A percentile compares a stretch with the other conserved stretches of the same genome.
These are phyloP conservation scores for Tachyglossus aculeatus DNA, from an alignment of 2,797 vertebrate species.

Conservation along the genomic window DNA sequence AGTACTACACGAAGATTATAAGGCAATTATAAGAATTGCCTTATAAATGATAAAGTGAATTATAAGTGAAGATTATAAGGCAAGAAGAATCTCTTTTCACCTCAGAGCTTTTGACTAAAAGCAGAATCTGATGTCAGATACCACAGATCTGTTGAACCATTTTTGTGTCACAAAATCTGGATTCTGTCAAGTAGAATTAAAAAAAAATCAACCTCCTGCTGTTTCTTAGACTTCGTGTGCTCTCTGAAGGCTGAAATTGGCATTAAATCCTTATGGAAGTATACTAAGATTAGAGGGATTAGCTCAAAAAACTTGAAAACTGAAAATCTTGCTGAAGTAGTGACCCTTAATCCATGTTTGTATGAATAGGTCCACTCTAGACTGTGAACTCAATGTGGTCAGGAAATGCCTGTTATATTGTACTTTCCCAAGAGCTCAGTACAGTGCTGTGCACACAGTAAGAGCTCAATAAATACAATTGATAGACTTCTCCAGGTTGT, in stretches of 20 bases:
- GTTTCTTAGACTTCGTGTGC: slow-evolving; percentile 43
- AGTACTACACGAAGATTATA: too few species aligned
- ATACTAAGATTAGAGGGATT: slow-evolving; percentile 42
- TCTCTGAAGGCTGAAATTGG: slow-evolving; percentile 29
- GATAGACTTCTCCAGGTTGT: too few species aligned
- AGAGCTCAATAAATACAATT: too few species aligned
- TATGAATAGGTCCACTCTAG: slow-evolving; percentile 1
- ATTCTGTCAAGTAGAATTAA: slow-evolving; percentile 33
- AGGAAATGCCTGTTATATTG: too few species aligned
- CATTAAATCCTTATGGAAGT: slow-evolving; percentile 36
- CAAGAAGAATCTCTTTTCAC: too few species aligned
- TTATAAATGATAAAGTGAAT: too few species aligned
- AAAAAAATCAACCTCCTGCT: slow-evolving; percentile 33
- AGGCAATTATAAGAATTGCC: too few species aligned
- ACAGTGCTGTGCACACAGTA: too few species aligned
- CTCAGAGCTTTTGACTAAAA: not conserved
- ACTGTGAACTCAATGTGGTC: not conserved
- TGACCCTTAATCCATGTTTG: not conserved
- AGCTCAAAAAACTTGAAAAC: slow-evolving; percentile 29
- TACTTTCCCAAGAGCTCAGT: too few species aligned
- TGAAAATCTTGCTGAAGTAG: slow-evolving; percentile 4
- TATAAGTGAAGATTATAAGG: too few species aligned
- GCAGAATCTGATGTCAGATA: not conserved
- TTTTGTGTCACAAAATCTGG: slow-evolving; percentile 33
- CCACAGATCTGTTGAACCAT: not conserved